phyloP scores from a whole-genome alignment of 2,113 vertebrate genomes.

The Dipodomys spectabilis region DNA sequence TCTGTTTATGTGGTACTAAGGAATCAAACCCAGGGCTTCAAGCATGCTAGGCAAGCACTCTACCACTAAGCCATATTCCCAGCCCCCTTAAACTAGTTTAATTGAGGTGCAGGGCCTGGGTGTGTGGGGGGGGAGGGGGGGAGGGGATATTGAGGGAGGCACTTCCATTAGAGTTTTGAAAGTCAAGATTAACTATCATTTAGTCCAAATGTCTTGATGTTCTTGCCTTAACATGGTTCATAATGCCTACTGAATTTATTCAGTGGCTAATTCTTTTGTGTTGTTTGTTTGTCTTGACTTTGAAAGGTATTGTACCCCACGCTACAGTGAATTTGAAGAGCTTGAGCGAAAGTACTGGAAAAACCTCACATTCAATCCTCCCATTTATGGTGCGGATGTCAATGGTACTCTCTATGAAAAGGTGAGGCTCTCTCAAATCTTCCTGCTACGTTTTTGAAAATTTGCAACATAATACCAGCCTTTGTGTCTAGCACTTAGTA shows the following conservation, averaged over 20 bases:
- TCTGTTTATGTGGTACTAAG: no score
- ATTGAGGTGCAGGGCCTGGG: background rate
- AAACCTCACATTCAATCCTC: slow-evolving; percentile 97
- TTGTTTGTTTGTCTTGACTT: slow-evolving; percentile 2
- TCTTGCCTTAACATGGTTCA: background rate
- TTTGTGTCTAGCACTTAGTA: background rate
- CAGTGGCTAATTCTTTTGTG: background rate
- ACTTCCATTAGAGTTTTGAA: background rate
- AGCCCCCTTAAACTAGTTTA: background rate
- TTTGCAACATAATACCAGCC: background rate
- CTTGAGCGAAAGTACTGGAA: slow-evolving; percentile 99
- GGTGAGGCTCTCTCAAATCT: slow-evolving; percentile 83
- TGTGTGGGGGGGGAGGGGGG: background rate
- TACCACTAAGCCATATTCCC: background rate
- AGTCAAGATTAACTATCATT: background rate
- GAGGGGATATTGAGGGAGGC: background rate
- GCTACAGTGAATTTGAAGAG: slow-evolving; percentile 94
- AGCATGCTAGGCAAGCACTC: no score
- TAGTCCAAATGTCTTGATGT: background rate
- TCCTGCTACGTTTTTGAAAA: background rate
- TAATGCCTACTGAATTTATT: background rate
- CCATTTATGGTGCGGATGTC: slow-evolving; percentile 97
- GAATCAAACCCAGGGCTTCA: no score
- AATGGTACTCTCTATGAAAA: slow-evolving; percentile 95
- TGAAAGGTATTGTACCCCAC: slow-evolving; percentile 94